Percentiles rank a stretch among this genome's conserved stretches.
These are phyloP conservation scores for Eidolon helvum DNA, from an alignment of 2,113 vertebrate genomes.

Conservation along the genomic window DNA sequence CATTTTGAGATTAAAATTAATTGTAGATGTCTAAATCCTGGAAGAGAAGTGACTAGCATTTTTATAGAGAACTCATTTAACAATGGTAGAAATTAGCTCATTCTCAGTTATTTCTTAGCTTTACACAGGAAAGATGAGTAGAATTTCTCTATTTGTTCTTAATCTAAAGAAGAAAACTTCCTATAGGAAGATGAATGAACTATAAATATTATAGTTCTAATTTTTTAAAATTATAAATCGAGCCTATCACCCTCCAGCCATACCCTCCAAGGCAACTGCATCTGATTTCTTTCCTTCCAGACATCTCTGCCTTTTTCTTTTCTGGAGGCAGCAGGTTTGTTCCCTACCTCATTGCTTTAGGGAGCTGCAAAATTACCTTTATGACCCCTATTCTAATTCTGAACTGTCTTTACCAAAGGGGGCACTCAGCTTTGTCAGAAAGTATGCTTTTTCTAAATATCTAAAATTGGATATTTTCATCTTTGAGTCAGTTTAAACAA, in stretches of 20 bases:
- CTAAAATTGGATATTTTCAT: not conserved
- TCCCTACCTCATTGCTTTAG: not conserved
- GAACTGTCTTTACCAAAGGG: not conserved
- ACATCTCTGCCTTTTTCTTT: not conserved
- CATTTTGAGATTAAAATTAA: constrained; percentile 37
- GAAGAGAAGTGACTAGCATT: constrained; percentile 8
- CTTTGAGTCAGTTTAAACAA: not conserved
- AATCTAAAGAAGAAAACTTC: not conserved
- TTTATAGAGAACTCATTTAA: not conserved
- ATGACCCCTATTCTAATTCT: not conserved
- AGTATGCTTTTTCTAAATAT: not conserved
- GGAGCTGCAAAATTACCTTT: not conserved
- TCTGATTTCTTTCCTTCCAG: constrained; percentile 1
- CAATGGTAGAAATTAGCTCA: not conserved
- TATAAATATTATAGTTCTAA: not conserved
- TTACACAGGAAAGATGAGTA: not conserved
- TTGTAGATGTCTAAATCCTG: not conserved
- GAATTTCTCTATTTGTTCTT: constrained; percentile 32
- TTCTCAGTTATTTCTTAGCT: constrained; percentile 5
- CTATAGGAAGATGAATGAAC: not conserved
- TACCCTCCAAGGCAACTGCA: not conserved
- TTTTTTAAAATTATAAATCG: not conserved
- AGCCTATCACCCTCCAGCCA: not conserved
- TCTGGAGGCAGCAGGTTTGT: not conserved
- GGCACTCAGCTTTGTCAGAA: not conserved